Evolutionary conservation across 2,113 vertebrate genomes (phyloP).

Genomic region (Urocolius indicus): DNA sequence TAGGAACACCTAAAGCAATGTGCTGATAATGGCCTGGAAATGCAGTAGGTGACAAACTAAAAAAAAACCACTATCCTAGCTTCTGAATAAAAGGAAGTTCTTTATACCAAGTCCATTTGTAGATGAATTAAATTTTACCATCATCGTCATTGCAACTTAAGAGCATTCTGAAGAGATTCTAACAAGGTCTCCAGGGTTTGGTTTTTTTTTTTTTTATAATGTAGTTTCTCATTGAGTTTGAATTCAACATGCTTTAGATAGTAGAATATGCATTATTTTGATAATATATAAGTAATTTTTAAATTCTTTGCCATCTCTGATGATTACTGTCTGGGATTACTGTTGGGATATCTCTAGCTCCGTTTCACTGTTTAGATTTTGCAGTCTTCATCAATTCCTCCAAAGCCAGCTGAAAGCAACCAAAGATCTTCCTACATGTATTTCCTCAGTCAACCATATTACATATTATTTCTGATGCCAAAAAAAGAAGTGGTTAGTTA

Average conservation of each 20-base stretch:
- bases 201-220: neutral
- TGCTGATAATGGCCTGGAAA: neutral
- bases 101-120: neutral
- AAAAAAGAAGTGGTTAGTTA: neutral
- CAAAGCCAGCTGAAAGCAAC: neutral
- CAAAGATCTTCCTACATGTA: neutral
- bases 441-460: neutral
- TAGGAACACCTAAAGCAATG: neutral
- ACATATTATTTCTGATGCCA: neutral
- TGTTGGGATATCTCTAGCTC: neutral
- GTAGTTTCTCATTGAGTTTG: neutral
- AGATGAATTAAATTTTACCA: neutral
- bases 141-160: neutral
- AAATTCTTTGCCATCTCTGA: neutral
- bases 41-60: neutral
- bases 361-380: neutral
- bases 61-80: neutral
- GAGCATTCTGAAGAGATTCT: neutral
- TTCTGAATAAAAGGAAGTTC: neutral
- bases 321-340: neutral
- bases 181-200: neutral
- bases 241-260: neutral
- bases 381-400: neutral
- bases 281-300: neutral
- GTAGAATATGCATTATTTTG: neutral